Percentiles rank a stretch among this genome's conserved stretches.
Conservation (phyloP, 2,888 invertebrate genomes). For the Tenthredo scrophulariae region DNA sequence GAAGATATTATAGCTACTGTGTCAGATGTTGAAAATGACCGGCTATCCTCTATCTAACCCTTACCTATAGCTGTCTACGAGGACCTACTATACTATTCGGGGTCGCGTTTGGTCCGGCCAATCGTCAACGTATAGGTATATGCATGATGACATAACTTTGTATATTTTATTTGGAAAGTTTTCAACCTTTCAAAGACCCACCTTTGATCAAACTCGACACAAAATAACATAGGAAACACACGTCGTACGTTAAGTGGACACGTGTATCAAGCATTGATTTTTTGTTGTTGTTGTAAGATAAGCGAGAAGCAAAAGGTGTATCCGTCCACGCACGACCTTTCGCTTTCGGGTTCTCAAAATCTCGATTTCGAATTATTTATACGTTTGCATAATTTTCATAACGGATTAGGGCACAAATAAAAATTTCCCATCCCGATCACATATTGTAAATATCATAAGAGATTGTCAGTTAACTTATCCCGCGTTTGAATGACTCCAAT, state of each 20-base stretch:
- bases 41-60: constrained; percentile 9
- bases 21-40: constrained; percentile 51
- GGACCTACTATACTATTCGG: not conserved
- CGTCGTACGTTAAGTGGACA: no score
- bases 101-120: not conserved
- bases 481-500: no score
- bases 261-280: no score
- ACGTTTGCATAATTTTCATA: no score
- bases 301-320: no score
- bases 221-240: not conserved
- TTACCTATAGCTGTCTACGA: not conserved
- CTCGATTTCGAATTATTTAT: no score
- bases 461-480: no score
- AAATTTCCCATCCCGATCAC: no score
- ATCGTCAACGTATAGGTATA: constrained; percentile 13
- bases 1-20: constrained; percentile 43
- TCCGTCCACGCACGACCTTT: not conserved
- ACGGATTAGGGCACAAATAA: no score
- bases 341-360: not conserved
- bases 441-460: no score
- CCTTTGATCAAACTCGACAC: not conserved
- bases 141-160: not conserved
- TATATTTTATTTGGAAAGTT: not conserved
- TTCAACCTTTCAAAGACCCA: not conserved
- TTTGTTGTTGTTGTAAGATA: no score